A percentile compares a stretch with the other conserved stretches of the same genome.
Conservation (phyloP, 2,888 invertebrate genomes). For the Lycaena phlaeas region DNA sequence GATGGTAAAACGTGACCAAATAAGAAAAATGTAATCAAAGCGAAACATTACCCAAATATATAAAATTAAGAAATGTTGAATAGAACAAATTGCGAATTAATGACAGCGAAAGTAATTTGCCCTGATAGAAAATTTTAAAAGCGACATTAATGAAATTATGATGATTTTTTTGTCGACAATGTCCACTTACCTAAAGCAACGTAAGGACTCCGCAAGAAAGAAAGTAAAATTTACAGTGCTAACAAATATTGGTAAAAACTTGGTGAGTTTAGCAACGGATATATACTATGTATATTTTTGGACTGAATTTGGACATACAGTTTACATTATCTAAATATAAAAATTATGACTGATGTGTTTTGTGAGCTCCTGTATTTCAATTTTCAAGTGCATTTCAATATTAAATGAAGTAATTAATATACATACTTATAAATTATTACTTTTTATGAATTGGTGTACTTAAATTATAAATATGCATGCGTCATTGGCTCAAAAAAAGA, state of each 20-base stretch:
- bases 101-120: constrained; percentile 35
- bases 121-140: constrained; percentile 36
- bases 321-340: too few relatives aligned
- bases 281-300: neutral
- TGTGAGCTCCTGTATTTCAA: neutral
- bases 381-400: neutral
- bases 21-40: constrained; percentile 60
- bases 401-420: neutral
- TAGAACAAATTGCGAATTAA: constrained; percentile 38
- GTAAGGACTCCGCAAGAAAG: constrained; percentile 73
- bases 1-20: constrained; percentile 34
- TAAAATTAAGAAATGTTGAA: constrained; percentile 32
- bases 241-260: constrained; percentile 46
- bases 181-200: constrained; percentile 71
- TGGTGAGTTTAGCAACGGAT: constrained; percentile 37
- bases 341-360: neutral
- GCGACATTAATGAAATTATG: constrained; percentile 44
- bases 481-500: constrained; percentile 48
- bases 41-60: constrained; percentile 70
- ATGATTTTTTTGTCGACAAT: constrained; percentile 46
- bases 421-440: constrained; percentile 8
- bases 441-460: constrained; percentile 13
- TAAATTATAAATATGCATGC: constrained; percentile 40
- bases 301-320: too few relatives aligned
- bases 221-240: constrained; percentile 70